Conservation (phyloP, 2,888 invertebrate genomes). For the Hemaris fuciformis region DNA sequence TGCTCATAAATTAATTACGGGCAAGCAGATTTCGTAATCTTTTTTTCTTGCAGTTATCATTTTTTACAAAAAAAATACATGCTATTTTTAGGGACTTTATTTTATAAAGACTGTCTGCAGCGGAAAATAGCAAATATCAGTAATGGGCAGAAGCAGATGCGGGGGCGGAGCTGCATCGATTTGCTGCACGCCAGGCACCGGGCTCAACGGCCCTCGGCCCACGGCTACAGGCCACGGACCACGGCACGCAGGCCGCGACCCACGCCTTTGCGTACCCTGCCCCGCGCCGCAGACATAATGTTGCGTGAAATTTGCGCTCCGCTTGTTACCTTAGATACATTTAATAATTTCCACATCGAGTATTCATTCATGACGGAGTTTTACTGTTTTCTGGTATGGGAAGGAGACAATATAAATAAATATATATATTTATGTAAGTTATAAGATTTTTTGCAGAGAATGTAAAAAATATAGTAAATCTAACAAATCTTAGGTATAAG, state of each 20-base stretch:
- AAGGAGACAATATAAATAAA: too few species aligned
- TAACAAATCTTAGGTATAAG: too few species aligned
- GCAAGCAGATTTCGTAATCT: too few species aligned
- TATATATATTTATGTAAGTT: too few species aligned
- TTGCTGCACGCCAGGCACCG: constrained; percentile 55
- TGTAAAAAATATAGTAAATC: too few species aligned
- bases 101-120: not conserved
- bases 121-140: constrained; percentile 41
- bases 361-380: not conserved
- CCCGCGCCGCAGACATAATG: constrained; percentile 58
- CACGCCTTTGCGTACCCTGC: constrained; percentile 12
- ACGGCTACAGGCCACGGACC: constrained; percentile 24
- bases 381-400: too few species aligned
- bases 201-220: constrained; percentile 30
- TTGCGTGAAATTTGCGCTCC: constrained; percentile 75
- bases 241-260: constrained; percentile 23
- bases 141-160: constrained; percentile 34
- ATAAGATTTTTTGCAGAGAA: too few species aligned
- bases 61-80: too few species aligned
- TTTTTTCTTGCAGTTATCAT: too few species aligned
- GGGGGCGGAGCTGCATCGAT: constrained; percentile 69
- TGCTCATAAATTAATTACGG: too few species aligned
- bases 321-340: constrained; percentile 60
- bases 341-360: not conserved
- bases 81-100: not conserved